phyloP scores from a whole-genome alignment of 2,888 invertebrate species.

The Pilophorus perplexus region DNA sequence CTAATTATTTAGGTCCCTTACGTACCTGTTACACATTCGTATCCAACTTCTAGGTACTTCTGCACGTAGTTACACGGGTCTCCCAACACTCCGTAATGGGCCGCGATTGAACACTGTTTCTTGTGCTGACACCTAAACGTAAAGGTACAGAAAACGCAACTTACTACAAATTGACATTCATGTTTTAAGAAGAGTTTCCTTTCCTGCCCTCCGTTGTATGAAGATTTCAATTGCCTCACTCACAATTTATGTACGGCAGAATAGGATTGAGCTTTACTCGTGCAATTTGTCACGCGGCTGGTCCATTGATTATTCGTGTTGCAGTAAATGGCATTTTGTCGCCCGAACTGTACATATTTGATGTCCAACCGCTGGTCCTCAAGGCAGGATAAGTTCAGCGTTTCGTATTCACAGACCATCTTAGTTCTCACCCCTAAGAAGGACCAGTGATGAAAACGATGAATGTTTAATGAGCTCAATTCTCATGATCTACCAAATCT shows the following conservation, averaged over 20 bases:
- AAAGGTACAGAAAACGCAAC: no score
- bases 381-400: slow-evolving; percentile 15
- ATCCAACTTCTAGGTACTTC: slow-evolving; percentile 17
- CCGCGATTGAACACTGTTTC: slow-evolving; percentile 9
- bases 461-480: no score
- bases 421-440: slow-evolving; percentile 3
- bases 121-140: slow-evolving; percentile 21
- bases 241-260: no score
- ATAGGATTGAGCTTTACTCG: no score
- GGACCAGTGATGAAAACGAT: no score
- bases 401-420: slow-evolving; percentile 27
- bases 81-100: slow-evolving; percentile 1
- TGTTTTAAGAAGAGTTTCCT: no score
- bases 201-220: no score
- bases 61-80: slow-evolving; percentile 14
- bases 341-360: slow-evolving; percentile 4
- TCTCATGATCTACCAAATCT: no score
- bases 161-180: no score
- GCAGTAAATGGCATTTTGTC: slow-evolving; percentile 23
- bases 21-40: slow-evolving; percentile 22
- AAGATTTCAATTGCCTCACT: no score
- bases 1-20: no score
- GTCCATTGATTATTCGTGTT: slow-evolving; percentile 29
- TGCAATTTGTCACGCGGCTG: slow-evolving; percentile 17
- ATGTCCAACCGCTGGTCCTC: slow-evolving; percentile 13